phyloP scores from a whole-genome alignment of 2,113 vertebrate genomes.

The Theropithecus gelada region DNA sequence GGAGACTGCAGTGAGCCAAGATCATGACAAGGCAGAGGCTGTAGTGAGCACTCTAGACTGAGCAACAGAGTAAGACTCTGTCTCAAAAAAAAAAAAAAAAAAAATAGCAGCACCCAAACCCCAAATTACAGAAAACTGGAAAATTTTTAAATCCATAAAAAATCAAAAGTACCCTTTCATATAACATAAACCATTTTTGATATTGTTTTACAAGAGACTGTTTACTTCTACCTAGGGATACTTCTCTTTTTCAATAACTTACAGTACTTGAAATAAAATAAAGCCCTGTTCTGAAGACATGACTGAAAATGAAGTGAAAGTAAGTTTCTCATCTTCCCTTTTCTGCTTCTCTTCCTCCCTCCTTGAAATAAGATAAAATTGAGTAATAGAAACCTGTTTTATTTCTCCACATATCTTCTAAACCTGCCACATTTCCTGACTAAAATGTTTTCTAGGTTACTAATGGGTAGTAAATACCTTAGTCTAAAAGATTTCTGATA shows the following conservation, averaged over 20 bases:
- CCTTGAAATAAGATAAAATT: not conserved
- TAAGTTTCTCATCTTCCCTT: not conserved
- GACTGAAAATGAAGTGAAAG: not conserved
- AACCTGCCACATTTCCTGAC: conserved; percentile 1
- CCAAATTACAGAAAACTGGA: not conserved
- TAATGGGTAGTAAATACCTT: not conserved
- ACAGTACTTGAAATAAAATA: conserved; percentile 21
- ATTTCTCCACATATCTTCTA: not conserved
- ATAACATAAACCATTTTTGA: not conserved
- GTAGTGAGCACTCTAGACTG: too few species aligned
- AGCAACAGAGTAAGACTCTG: too few species aligned
- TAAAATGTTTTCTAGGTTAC: conserved; percentile 36
- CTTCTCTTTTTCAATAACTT: not conserved
- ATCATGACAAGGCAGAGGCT: too few species aligned
- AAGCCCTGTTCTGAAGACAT: not conserved
- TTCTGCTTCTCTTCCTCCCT: not conserved
- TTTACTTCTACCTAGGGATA: not conserved
- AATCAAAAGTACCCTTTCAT: not conserved
- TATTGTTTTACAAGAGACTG: not conserved
- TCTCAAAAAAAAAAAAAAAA: too few species aligned
- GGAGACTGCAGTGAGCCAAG: too few species aligned
- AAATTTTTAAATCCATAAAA: not conserved
- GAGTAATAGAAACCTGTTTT: not conserved
- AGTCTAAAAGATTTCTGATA: not conserved
- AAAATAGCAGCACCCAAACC: not conserved